Evolutionary conservation across 2,888 invertebrate genomes (phyloP).

Genomic region (Caradrina kadenii): DNA sequence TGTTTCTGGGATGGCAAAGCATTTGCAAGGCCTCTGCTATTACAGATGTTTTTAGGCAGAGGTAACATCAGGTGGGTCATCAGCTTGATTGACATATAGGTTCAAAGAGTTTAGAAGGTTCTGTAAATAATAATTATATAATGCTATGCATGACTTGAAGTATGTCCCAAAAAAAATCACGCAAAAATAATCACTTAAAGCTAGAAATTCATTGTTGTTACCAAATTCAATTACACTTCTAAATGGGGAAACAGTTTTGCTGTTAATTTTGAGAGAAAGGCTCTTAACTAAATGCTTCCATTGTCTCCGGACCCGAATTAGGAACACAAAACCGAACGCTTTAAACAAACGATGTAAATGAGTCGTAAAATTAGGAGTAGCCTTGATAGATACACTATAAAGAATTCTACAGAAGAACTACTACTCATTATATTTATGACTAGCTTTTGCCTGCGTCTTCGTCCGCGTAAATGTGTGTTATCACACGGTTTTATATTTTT

Average conservation of each 20-base stretch:
- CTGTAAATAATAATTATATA: too few species aligned
- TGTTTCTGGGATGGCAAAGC: too few species aligned
- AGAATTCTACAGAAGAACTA: constrained; percentile 27
- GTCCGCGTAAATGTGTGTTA: too few species aligned
- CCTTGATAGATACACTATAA: constrained; percentile 43
- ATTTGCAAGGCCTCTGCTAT: too few species aligned
- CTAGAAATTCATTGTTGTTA: constrained; percentile 1
- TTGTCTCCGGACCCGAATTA: constrained; percentile 59
- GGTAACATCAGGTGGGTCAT: too few species aligned
- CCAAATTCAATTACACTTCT: constrained; percentile 41
- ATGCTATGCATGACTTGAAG: too few species aligned
- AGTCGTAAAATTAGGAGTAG: constrained; percentile 60
- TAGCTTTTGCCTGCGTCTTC: too few species aligned
- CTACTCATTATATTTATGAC: too few species aligned
- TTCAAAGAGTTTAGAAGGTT: too few species aligned
- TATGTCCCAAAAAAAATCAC: background rate
- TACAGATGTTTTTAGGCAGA: too few species aligned
- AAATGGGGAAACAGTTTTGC: constrained; percentile 26
- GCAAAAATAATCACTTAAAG: background rate
- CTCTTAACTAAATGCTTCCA: constrained; percentile 49
- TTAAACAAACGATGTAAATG: constrained; percentile 62
- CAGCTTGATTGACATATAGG: too few species aligned
- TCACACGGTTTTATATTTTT: too few species aligned
- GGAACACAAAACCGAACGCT: constrained; percentile 56
- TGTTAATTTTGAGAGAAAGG: constrained; percentile 41